Evolutionary conservation across 2,797 vertebrate species (phyloP).

Genomic region (Poecilia gillii): DNA sequence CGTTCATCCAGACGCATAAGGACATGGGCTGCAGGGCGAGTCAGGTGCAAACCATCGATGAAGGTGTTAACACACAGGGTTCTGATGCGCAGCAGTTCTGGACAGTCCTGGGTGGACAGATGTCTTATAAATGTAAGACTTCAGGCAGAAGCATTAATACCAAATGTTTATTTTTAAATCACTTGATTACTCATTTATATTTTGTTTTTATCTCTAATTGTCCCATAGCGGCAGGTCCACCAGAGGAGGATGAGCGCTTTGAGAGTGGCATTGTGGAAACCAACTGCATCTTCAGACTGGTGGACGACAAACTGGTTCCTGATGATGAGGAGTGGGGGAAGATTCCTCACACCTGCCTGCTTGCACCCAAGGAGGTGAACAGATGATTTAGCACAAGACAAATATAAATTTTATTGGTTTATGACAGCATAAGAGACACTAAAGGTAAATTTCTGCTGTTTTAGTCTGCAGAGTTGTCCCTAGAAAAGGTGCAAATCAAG

Average conservation of each 20-base stretch:
- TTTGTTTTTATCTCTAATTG: background rate
- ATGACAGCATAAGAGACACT: background rate
- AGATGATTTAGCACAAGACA: background rate
- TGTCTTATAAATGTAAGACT: slow-evolving; percentile 87
- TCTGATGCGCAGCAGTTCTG: slow-evolving; percentile 91
- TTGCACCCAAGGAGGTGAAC: slow-evolving; percentile 90
- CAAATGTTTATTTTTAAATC: background rate
- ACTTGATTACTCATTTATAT: background rate
- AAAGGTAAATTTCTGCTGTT: background rate
- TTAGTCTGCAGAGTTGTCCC: background rate
- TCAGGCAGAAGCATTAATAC: background rate
- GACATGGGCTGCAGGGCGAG: slow-evolving; percentile 94
- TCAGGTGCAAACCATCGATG: slow-evolving; percentile 90
- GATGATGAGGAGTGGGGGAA: slow-evolving; percentile 98
- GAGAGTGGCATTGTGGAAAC: slow-evolving; percentile 96
- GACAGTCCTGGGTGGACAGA: slow-evolving; percentile 91
- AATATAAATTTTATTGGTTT: background rate
- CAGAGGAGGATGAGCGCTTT: slow-evolving; percentile 94
- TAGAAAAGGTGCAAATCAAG: background rate
- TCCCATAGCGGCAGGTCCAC: slow-evolving; percentile 85
- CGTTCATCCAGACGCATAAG: slow-evolving; percentile 93
- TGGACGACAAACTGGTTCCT: slow-evolving; percentile 94
- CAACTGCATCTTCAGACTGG: slow-evolving; percentile 96
- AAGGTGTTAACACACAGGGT: slow-evolving; percentile 87
- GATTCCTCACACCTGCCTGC: slow-evolving; percentile 88